A percentile compares a stretch with the other conserved stretches of the same genome.
Evolutionary conservation across 2,797 vertebrate species (phyloP).

Genomic region (Anniella stebbinsi): DNA sequence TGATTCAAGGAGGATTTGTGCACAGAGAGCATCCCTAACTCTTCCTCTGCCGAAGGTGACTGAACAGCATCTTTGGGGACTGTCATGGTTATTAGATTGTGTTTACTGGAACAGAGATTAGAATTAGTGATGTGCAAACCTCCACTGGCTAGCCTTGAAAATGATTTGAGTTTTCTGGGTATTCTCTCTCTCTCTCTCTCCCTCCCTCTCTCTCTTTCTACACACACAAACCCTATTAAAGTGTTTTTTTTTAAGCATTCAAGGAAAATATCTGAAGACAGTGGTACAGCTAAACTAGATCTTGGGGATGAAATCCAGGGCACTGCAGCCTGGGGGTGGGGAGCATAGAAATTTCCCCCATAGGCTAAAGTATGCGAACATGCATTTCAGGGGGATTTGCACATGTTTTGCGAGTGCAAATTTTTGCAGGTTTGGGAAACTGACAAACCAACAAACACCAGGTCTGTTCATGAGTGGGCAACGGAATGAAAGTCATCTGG

Average conservation of each 20-base stretch:
- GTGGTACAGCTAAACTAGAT: not conserved
- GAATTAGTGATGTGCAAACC: not conserved
- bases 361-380: no score
- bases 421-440: no score
- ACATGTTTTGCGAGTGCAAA: no score
- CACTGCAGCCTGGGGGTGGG: no score
- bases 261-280: not conserved
- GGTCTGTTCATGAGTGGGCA: no score
- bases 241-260: not conserved
- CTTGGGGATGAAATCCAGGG: not conserved
- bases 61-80: not conserved
- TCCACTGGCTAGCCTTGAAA: not conserved
- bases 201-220: no score
- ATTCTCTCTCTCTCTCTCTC: no score
- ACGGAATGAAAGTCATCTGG: no score
- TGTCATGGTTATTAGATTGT: not conserved
- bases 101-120: slow-evolving; percentile 2
- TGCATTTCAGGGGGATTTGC: no score
- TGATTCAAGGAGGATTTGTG: not conserved
- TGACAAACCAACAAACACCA: no score
- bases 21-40: not conserved
- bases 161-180: not conserved
- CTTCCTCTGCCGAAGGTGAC: not conserved
- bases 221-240: no score
- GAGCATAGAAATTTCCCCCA: not conserved